Percentiles rank a stretch among this genome's conserved stretches.
Conservation (phyloP, 92 coral and sea anemone genomes). For the Palythoa grandiflora region DNA sequence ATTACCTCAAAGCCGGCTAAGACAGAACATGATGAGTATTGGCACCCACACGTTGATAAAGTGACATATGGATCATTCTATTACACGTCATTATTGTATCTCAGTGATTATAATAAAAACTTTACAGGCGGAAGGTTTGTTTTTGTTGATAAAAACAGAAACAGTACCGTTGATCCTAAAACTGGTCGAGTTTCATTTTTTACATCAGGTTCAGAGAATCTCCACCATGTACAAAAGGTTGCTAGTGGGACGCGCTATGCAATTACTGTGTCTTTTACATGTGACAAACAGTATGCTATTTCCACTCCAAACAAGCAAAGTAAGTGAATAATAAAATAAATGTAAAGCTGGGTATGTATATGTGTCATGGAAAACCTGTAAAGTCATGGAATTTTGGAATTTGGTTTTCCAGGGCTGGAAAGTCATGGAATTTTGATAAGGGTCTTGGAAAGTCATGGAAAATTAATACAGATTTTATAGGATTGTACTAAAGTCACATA, state of each 20-base stretch:
- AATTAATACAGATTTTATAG: no score
- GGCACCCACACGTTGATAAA: constrained; percentile 87
- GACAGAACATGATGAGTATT: constrained; percentile 84
- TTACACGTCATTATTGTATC: constrained; percentile 81
- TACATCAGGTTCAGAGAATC: constrained; percentile 88
- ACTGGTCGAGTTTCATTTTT: constrained; percentile 83
- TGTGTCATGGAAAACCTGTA: no score
- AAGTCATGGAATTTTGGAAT: no score
- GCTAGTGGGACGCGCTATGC: constrained; percentile 80
- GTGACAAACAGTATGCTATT: constrained; percentile 82
- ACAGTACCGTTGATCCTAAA: constrained; percentile 81
- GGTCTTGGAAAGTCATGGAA: no score
- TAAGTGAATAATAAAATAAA: background rate
- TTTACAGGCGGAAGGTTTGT: constrained; percentile 87
- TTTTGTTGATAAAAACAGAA: constrained; percentile 69
- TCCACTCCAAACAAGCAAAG: constrained; percentile 57
- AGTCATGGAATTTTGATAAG: no score
- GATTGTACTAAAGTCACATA: no score
- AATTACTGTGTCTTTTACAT: constrained; percentile 86
- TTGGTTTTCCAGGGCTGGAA: no score
- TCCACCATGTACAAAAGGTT: constrained; percentile 82
- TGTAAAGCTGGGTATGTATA: background rate
- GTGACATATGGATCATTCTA: constrained; percentile 87
- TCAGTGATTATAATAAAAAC: constrained; percentile 70
- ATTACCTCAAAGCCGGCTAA: constrained; percentile 80